phyloP scores from a whole-genome alignment of 2,888 invertebrate species.

The Drosophila mimica region DNA sequence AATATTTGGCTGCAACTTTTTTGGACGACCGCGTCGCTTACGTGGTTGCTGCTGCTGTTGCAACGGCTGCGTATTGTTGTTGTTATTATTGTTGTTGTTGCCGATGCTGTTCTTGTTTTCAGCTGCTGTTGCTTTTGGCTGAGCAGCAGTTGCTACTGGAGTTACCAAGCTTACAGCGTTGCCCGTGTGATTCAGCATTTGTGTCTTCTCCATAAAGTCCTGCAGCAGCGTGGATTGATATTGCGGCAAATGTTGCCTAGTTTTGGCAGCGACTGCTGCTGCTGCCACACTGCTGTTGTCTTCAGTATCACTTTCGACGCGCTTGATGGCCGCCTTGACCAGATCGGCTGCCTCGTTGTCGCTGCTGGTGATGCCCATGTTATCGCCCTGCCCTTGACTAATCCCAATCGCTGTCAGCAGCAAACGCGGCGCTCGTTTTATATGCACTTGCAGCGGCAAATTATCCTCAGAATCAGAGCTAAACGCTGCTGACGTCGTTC shows the following conservation, averaged over 20 bases:
- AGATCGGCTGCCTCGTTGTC: conserved; percentile 87
- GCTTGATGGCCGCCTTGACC: conserved; percentile 91
- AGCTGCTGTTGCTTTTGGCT: conserved; percentile 78
- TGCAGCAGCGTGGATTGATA: conserved; percentile 91
- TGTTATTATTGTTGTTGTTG: conserved; percentile 80
- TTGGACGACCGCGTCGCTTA: conserved; percentile 84
- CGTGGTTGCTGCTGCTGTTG: conserved; percentile 55
- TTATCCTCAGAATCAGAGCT: conserved; percentile 81
- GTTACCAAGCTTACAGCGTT: conserved; percentile 75
- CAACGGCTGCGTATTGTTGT: conserved; percentile 13
- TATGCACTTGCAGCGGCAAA: conserved; percentile 72
- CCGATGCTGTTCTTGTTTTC: conserved; percentile 13
- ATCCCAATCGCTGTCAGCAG: conserved; percentile 75
- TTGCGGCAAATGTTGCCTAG: conserved; percentile 86
- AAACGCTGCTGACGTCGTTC: conserved; percentile 49
- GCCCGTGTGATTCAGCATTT: conserved; percentile 86
- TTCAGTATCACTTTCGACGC: conserved; percentile 91
- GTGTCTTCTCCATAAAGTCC: conserved; percentile 93
- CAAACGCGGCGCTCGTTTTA: conserved; percentile 79
- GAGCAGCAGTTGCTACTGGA: conserved; percentile 66
- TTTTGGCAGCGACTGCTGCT: conserved; percentile 44
- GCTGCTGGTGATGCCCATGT: conserved; percentile 86
- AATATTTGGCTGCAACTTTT: conserved; percentile 63
- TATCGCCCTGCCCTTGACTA: conserved; percentile 52
- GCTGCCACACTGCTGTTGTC: conserved; percentile 83